These are phyloP conservation scores for Hydraecia micacea DNA, from an alignment of 2,888 invertebrate genomes.

Conservation along the genomic window DNA sequence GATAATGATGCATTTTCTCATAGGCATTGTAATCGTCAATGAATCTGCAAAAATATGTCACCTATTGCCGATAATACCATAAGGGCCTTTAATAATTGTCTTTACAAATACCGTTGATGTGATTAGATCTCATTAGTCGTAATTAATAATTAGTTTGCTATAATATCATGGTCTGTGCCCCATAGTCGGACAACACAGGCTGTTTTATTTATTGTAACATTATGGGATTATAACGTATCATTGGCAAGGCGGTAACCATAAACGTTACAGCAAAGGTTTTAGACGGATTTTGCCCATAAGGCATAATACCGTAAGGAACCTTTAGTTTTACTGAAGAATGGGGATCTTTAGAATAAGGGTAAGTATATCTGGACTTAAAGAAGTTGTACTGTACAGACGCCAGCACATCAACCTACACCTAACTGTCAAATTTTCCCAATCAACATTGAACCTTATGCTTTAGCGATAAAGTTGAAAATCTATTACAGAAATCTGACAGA, in stretches of 20 bases:
- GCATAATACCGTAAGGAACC: neutral
- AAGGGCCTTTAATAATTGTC: slow-evolving; percentile 31
- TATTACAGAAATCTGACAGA: no score
- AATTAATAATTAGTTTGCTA: neutral
- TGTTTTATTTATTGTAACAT: neutral
- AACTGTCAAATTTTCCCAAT: no score
- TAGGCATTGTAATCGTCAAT: neutral
- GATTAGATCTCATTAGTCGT: slow-evolving; percentile 11
- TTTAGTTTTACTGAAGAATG: neutral
- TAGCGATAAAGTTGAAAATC: no score
- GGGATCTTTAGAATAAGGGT: neutral
- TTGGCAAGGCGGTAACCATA: neutral
- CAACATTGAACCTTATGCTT: no score
- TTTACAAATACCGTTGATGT: slow-evolving; percentile 10
- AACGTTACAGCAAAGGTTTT: neutral
- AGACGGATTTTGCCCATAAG: neutral
- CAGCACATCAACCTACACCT: no score
- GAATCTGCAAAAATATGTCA: slow-evolving; percentile 12
- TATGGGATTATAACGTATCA: neutral
- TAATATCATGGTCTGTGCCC: neutral
- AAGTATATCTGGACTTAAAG: neutral
- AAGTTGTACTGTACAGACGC: no score
- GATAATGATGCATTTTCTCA: slow-evolving; percentile 41
- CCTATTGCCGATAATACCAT: slow-evolving; percentile 18
- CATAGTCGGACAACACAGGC: neutral